Evolutionary conservation across 2,113 vertebrate species (phyloP).

Genomic region (Nestor notabilis): DNA sequence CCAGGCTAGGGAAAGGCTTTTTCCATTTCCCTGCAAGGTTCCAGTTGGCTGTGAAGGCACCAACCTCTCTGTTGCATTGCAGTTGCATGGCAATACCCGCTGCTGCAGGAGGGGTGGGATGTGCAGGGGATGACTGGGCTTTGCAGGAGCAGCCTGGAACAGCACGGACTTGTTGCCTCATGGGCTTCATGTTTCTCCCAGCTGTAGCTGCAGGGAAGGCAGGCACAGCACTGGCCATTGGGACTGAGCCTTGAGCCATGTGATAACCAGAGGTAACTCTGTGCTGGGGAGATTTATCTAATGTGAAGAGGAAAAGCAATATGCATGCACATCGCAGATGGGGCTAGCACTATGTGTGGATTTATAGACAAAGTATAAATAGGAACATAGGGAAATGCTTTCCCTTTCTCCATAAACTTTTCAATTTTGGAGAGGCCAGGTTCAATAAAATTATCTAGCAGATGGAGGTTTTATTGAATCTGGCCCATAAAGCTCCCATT

Average conservation of each 20-base stretch:
- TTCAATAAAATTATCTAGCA: conserved; percentile 46
- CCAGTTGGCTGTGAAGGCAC: neutral
- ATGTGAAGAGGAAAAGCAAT: neutral
- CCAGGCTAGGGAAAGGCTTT: neutral
- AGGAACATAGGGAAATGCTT: neutral
- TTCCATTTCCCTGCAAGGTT: neutral
- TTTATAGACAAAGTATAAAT: conserved; percentile 11
- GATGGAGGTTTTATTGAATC: conserved; percentile 52
- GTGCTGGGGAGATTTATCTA: neutral
- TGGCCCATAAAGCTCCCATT: conserved; percentile 28
- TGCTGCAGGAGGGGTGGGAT: neutral
- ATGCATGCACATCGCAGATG: neutral
- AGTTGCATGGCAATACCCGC: neutral
- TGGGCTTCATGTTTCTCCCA: neutral
- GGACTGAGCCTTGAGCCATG: neutral
- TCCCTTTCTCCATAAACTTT: conserved; percentile 43
- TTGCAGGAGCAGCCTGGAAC: neutral
- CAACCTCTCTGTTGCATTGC: accelerated
- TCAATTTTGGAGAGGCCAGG: conserved; percentile 30
- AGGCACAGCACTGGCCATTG: neutral
- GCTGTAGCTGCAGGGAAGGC: neutral
- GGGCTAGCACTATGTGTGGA: neutral
- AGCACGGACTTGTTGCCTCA: neutral
- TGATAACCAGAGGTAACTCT: neutral
- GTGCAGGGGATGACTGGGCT: neutral